phyloP scores from a whole-genome alignment of 2,797 vertebrate species.

The Anabas testudineus region DNA sequence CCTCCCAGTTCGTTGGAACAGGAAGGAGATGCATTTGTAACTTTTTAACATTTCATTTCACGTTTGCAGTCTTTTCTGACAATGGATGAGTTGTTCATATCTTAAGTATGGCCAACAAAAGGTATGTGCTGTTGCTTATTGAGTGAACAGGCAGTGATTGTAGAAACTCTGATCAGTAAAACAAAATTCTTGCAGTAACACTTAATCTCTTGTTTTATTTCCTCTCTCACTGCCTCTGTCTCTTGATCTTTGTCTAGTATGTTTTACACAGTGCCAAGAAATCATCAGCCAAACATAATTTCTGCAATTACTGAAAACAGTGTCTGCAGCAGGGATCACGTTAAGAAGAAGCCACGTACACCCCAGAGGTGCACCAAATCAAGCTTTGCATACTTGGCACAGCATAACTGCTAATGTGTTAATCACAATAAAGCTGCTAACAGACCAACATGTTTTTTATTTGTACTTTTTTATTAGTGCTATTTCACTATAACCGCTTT shows the following conservation, averaged over 20 bases:
- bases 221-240: conserved; percentile 5
- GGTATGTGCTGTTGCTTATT: conserved; percentile 40
- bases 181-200: background rate
- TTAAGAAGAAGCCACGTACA: conserved; percentile 8
- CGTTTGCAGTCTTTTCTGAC: no score
- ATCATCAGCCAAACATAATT: conserved; percentile 17
- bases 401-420: conserved; percentile 61
- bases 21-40: background rate
- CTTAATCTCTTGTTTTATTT: conserved; percentile 2
- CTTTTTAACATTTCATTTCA: no score
- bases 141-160: conserved; percentile 33
- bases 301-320: conserved; percentile 12
- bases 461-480: conserved; percentile 24
- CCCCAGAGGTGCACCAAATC: conserved; percentile 38
- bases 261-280: background rate
- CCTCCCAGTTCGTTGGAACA: conserved; percentile 37
- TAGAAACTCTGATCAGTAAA: conserved; percentile 32
- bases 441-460: conserved; percentile 52
- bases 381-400: conserved; percentile 44
- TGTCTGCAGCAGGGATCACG: conserved; percentile 17
- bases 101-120: conserved; percentile 36
- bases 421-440: conserved; percentile 65
- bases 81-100: background rate
- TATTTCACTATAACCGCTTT: conserved; percentile 34
- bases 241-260: background rate